Conservation (phyloP, 2,797 vertebrate genomes). For the Loriculus beryllinus region DNA sequence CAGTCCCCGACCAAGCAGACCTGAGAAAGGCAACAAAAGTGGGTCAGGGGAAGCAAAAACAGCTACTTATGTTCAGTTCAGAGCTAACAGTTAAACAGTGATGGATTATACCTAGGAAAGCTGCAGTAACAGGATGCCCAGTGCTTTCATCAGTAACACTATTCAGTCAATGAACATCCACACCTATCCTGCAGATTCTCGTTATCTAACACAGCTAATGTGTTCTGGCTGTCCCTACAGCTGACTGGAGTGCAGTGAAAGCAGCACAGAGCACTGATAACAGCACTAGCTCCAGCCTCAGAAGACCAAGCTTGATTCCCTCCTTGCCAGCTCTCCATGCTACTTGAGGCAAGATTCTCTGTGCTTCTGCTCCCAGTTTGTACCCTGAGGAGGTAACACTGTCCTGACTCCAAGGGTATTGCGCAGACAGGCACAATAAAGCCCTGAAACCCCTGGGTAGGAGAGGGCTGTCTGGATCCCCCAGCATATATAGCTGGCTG, state of each 20-base stretch:
- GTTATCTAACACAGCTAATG: background rate
- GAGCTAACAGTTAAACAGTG: background rate
- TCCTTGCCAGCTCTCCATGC: background rate
- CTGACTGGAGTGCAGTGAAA: background rate
- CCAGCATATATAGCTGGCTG: background rate
- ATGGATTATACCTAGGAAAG: background rate
- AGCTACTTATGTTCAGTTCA: background rate
- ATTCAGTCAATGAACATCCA: background rate
- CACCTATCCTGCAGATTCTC: background rate
- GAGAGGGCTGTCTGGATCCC: background rate
- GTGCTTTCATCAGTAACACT: background rate
- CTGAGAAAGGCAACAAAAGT: constrained; percentile 67
- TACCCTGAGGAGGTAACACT: fast-evolving
- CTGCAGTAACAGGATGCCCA: background rate
- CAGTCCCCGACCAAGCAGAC: constrained; percentile 97
- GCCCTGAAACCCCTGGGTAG: background rate
- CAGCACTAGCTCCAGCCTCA: background rate
- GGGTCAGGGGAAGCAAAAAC: background rate
- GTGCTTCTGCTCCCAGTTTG: background rate
- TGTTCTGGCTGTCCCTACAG: background rate
- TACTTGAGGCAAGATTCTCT: background rate
- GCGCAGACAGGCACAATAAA: background rate
- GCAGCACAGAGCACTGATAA: background rate
- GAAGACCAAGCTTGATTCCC: background rate
- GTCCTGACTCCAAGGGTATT: background rate